phyloP scores from a whole-genome alignment of 2,113 vertebrate genomes.

The Corynorhinus townsendii region DNA sequence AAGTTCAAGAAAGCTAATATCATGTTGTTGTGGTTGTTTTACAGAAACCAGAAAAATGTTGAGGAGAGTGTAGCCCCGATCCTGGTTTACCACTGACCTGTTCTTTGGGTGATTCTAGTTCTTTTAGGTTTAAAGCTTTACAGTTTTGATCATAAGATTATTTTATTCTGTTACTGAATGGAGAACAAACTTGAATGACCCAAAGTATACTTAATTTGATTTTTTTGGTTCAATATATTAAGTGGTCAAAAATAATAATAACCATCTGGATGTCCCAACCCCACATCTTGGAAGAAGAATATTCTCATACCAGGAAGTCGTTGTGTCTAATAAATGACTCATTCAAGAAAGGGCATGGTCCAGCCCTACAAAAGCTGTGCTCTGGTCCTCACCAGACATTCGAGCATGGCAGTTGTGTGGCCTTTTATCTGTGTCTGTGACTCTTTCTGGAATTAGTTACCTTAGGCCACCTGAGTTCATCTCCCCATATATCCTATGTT shows the following conservation, averaged over 20 bases:
- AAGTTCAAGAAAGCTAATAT: not conserved
- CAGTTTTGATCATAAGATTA: not conserved
- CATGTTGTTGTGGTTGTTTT: not conserved
- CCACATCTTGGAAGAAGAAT: not conserved
- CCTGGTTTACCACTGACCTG: not conserved
- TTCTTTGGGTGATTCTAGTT: not conserved
- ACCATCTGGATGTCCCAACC: not conserved
- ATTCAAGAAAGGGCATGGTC: not conserved
- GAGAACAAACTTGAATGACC: not conserved
- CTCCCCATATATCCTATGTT: not conserved
- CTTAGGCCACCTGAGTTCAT: not conserved
- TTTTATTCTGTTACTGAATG: slow-evolving; percentile 29
- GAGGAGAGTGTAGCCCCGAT: not conserved
- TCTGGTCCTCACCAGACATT: not conserved
- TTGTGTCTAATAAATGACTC: not conserved
- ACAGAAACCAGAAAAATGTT: not conserved
- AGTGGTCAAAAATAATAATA: not conserved
- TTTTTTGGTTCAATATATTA: slow-evolving; percentile 5
- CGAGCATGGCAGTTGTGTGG: too few relatives aligned
- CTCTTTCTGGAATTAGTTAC: not conserved
- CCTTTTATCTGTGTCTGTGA: not conserved
- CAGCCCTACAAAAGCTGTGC: not conserved
- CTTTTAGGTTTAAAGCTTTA: not conserved
- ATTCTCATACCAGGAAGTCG: not conserved
- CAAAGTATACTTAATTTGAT: not conserved